These are phyloP conservation scores for Zootermopsis nevadensis DNA, from an alignment of 2,888 invertebrate species.

Conservation along the genomic window DNA sequence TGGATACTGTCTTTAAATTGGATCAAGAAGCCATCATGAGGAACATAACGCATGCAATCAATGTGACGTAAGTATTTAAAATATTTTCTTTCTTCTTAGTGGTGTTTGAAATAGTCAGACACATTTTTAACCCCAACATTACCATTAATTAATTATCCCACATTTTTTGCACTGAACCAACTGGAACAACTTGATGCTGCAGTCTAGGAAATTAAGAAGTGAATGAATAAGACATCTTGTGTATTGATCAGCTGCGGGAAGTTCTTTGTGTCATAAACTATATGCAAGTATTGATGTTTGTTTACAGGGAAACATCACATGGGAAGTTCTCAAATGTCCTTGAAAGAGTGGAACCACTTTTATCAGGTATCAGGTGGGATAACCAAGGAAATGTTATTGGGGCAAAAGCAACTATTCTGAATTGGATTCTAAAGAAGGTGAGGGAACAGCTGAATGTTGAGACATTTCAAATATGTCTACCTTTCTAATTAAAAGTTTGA, in stretches of 20 bases:
- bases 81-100: background rate
- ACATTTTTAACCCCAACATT: no score
- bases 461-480: no score
- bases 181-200: no score
- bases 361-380: constrained; percentile 58
- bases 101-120: no score
- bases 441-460: background rate
- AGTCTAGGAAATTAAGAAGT: no score
- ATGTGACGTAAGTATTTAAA: background rate
- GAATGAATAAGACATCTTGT: no score
- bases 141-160: no score
- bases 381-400: constrained; percentile 56
- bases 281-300: background rate
- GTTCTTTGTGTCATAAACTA: no score
- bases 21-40: background rate
- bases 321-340: constrained; percentile 54
- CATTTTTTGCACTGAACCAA: no score
- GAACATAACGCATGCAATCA: constrained; percentile 9
- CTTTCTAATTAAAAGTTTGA: no score
- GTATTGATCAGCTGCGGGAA: no score
- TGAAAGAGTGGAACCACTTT: constrained; percentile 58
- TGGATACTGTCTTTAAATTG: background rate
- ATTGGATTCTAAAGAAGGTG: constrained; percentile 59
- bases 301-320: background rate
- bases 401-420: constrained; percentile 60